These are phyloP conservation scores for Gryon sp. DNA, from an alignment of 1,140 invertebrate genomes.

Conservation along the genomic window DNA sequence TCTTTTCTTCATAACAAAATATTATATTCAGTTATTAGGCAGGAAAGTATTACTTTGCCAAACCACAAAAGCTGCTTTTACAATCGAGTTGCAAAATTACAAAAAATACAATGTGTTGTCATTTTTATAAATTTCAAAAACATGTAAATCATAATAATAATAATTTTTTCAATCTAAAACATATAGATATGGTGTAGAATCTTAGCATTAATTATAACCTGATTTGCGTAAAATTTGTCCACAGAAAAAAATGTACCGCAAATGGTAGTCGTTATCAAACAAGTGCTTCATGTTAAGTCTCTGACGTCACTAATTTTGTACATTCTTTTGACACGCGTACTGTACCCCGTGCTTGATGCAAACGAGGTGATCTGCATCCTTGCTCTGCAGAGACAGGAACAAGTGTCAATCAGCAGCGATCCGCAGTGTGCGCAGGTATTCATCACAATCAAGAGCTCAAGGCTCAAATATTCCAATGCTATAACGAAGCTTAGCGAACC, in stretches of 20 bases:
- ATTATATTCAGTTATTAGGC: too few species aligned
- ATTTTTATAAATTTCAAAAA: too few species aligned
- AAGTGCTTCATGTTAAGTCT: slow-evolving; percentile 28
- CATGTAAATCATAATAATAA: too few species aligned
- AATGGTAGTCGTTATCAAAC: slow-evolving; percentile 30
- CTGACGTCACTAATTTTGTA: slow-evolving; percentile 40
- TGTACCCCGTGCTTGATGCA: slow-evolving; percentile 39
- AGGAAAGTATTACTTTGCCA: too few species aligned
- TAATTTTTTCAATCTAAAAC: too few species aligned
- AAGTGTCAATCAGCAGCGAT: slow-evolving; percentile 75
- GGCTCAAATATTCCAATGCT: slow-evolving; percentile 48
- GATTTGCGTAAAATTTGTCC: background rate
- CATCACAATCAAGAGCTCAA: slow-evolving; percentile 60
- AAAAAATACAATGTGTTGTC: too few species aligned
- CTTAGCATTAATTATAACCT: too few species aligned
- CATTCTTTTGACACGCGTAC: slow-evolving; percentile 48
- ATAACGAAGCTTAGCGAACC: slow-evolving; percentile 27
- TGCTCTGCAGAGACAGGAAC: slow-evolving; percentile 67
- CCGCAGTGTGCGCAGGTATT: slow-evolving; percentile 53
- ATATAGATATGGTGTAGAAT: too few species aligned
- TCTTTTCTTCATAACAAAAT: too few species aligned
- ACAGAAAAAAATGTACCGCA: background rate
- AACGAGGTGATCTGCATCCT: slow-evolving; percentile 47
- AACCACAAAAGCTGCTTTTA: too few species aligned
- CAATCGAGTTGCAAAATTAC: too few species aligned